Conservation (phyloP, 1,140 invertebrate species). For the Conus betulinus region DNA sequence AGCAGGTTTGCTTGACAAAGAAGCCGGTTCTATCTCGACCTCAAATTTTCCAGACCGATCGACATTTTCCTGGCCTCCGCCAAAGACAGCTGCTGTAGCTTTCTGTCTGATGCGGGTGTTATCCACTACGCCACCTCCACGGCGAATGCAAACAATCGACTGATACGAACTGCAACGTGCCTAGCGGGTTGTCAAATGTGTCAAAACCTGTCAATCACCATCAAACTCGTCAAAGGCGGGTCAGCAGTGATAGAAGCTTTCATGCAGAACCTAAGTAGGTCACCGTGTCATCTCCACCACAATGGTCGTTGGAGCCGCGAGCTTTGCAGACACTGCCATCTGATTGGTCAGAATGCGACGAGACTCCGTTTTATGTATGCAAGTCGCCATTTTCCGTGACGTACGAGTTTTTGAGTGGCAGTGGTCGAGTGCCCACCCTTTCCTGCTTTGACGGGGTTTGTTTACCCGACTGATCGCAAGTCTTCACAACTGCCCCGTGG, state of each 20-base stretch:
- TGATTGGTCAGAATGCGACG: constrained; percentile 37
- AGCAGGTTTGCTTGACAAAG: background rate
- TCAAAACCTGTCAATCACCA: constrained; percentile 50
- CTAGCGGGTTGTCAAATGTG: constrained; percentile 40
- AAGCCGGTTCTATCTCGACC: background rate
- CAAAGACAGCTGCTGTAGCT: background rate
- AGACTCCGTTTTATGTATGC: constrained; percentile 50
- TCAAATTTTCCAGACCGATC: background rate
- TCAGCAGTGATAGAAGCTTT: constrained; percentile 14
- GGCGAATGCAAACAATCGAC: background rate
- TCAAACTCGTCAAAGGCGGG: constrained; percentile 43
- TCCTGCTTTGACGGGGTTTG: constrained; percentile 25
- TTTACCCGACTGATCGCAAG: constrained; percentile 30
- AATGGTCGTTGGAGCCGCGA: constrained; percentile 18
- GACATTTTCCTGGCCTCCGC: background rate
- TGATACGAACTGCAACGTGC: background rate
- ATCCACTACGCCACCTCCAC: constrained; percentile 1
- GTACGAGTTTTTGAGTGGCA: constrained; percentile 45
- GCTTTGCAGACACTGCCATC: constrained; percentile 13
- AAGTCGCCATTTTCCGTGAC: constrained; percentile 46
- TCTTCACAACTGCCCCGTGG: background rate
- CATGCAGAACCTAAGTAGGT: constrained; percentile 24
- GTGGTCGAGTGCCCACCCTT: constrained; percentile 41
- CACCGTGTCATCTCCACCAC: constrained; percentile 38
- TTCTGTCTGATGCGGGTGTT: background rate